Evolutionary conservation across 2,888 invertebrate species (phyloP).

Genomic region (Apodemia zela): DNA sequence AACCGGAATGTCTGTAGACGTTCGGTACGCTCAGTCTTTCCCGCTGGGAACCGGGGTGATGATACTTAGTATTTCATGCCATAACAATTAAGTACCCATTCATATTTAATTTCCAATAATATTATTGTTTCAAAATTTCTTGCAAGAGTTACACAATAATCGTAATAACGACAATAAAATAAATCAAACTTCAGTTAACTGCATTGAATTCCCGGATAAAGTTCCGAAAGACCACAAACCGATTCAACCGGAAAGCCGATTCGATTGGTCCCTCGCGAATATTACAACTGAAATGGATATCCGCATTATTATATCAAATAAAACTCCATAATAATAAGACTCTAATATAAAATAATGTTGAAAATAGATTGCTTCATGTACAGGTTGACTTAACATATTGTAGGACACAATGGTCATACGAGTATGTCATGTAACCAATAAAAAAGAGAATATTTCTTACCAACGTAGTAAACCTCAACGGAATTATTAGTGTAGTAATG

Average conservation of each 20-base stretch:
- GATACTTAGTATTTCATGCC: too few species aligned
- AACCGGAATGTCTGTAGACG: too few species aligned
- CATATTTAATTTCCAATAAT: background rate
- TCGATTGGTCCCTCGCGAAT: constrained; percentile 24
- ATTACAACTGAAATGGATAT: constrained; percentile 23
- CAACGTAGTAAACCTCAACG: too few species aligned
- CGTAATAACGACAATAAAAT: constrained; percentile 31
- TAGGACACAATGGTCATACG: too few species aligned
- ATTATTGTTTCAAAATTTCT: background rate
- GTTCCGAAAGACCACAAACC: constrained; percentile 36
- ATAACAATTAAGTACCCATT: too few species aligned
- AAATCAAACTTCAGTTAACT: constrained; percentile 51
- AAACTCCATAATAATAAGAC: constrained; percentile 15
- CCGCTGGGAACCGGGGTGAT: too few species aligned
- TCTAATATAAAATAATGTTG: background rate
- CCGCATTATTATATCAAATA: constrained; percentile 23
- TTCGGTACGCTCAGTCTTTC: too few species aligned
- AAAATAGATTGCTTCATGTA: background rate
- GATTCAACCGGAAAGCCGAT: constrained; percentile 33
- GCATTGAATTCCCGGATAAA: constrained; percentile 48
- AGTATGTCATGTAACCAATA: too few species aligned
- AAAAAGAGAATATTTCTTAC: too few species aligned
- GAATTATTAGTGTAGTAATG: too few species aligned
- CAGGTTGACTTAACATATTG: too few species aligned
- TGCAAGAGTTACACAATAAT: constrained; percentile 2